Evolutionary conservation across 2,888 invertebrate genomes (phyloP).

Genomic region (Andrena marginata): DNA sequence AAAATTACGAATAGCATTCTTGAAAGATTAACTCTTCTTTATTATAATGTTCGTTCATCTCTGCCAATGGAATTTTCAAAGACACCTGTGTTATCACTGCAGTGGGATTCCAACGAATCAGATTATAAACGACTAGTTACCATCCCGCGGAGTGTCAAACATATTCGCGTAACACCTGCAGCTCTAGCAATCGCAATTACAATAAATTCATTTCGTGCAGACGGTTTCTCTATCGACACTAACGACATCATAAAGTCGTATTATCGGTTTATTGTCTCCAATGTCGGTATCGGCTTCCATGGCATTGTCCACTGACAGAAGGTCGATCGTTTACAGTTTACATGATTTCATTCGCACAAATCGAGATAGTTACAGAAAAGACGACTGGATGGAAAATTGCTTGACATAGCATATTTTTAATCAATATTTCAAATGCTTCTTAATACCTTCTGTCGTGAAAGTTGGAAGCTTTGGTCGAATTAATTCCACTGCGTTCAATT

Average conservation of each 20-base stretch:
- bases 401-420: no score
- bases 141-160: conserved; percentile 25
- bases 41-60: no score
- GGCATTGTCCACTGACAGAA: conserved; percentile 14
- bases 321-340: conserved; percentile 34
- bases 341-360: not conserved
- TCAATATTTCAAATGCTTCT: no score
- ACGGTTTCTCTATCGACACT: conserved; percentile 15
- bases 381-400: no score
- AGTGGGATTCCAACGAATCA: conserved; percentile 19
- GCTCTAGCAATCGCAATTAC: conserved; percentile 26
- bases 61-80: not conserved
- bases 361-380: not conserved
- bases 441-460: no score
- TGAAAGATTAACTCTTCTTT: no score
- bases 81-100: not conserved
- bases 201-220: conserved; percentile 43
- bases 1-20: no score
- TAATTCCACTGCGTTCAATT: no score
- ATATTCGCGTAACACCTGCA: conserved; percentile 29
- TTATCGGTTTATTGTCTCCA: conserved; percentile 61
- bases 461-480: no score
- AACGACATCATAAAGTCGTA: conserved; percentile 54
- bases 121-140: conserved; percentile 18
- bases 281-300: conserved; percentile 11